phyloP scores from a whole-genome alignment of 2,113 vertebrate genomes.

The Pollimyrus isidori region DNA sequence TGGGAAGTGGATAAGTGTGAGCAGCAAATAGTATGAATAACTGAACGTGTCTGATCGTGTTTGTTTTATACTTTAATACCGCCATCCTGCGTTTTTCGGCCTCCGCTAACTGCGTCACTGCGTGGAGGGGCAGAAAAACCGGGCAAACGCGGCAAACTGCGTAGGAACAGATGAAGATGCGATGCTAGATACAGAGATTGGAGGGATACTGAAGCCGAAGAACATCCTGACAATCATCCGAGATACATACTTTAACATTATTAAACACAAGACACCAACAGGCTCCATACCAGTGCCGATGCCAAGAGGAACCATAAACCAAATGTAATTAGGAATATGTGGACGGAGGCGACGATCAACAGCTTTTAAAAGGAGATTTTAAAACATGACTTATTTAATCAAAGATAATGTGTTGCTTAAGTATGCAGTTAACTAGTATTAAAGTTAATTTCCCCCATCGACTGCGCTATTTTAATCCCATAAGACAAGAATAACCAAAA shows the following conservation, averaged over 20 bases:
- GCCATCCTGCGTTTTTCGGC: neutral
- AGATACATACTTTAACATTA: neutral
- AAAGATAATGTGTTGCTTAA: too few relatives aligned
- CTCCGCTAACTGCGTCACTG: slow-evolving; percentile 17
- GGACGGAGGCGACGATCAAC: neutral
- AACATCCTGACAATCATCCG: neutral
- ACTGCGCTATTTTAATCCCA: neutral
- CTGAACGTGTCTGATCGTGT: neutral
- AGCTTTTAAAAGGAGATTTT: neutral
- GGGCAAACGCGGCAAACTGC: neutral
- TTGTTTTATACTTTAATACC: neutral
- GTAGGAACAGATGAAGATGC: neutral
- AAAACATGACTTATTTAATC: neutral
- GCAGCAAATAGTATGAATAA: neutral
- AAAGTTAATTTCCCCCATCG: neutral
- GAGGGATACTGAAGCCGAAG: neutral
- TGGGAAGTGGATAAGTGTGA: neutral
- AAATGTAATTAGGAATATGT: neutral
- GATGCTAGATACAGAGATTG: neutral
- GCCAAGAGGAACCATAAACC: neutral
- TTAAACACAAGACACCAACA: neutral
- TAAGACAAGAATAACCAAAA: neutral
- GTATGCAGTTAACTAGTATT: neutral
- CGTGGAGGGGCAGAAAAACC: neutral
- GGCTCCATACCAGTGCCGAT: neutral